Base-by-base conservation (phyloP, 1,140 invertebrate genomes). In the Ooceraea biroi region DNA sequence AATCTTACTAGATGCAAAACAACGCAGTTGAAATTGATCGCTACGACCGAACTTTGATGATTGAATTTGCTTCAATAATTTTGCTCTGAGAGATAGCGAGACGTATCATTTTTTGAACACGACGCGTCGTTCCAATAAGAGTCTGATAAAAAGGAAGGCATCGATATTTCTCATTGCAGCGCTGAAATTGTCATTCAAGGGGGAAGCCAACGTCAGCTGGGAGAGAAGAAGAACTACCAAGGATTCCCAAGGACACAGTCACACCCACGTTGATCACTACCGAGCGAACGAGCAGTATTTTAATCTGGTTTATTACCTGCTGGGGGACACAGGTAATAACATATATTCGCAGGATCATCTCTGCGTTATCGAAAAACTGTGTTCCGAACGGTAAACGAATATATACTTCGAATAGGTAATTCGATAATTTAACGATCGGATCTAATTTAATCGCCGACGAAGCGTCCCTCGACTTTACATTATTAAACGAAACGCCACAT, bases 241-340 rank as follows among this genome's bases (percentile, higher is more conserved):
- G 2, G n/a, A 85, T 71, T 44, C 60, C 10, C 17, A 27, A n/a
- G 86, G 84, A 36, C 36, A 7, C 10, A n/a, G 0, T 10, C 44
- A 44, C 3, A 44, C 17, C 3, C 17, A 48, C 0, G 44, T 36
- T 5, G 84, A 83, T 10, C 61, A 84, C 52, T 87, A 78, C 11
- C 83, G 36, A 46, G 72, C 68, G 30, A 63, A 0, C 1, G 82
- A 91, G 1, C n/a, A 84, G 0, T 91, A 91, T 44, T 89, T 88
- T 3, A 36, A 50, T 3, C 10, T 85, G 0, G 50, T 27, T 8
- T 60, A 61, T 77, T 72, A 78, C 0, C 1, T 90, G 5, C 0
- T 89, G 0, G 71, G 55, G 7, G 65, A 5, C 57, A 14, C 1
- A 1, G 71, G 50, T 71, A 57, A 44, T 0, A 36, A n/a, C 36